phyloP scores from a whole-genome alignment of 2,113 vertebrate species.

The Opisthocomus hoazin region DNA sequence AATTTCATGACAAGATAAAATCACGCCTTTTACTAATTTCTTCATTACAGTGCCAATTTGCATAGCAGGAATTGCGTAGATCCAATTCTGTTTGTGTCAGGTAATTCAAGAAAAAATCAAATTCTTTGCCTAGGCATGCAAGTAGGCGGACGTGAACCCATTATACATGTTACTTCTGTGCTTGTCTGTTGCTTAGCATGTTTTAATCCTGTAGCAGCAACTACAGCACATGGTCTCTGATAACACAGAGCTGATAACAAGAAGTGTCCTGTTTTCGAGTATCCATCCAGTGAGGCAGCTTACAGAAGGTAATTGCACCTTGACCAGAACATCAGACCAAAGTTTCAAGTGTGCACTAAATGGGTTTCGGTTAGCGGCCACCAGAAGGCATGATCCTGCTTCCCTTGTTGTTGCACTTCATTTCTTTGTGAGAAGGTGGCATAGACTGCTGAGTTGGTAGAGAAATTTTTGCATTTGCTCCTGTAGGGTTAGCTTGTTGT shows the following conservation, averaged over 20 bases:
- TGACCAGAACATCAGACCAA: not conserved
- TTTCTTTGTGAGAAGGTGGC: not conserved
- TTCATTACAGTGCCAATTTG: not conserved
- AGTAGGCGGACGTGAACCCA: not conserved
- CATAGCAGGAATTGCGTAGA: not conserved
- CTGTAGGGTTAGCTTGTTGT: not conserved
- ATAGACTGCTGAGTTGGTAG: not conserved
- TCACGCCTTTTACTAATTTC: not conserved
- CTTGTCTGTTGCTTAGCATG: not conserved
- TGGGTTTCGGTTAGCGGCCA: not conserved
- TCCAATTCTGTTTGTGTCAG: not conserved
- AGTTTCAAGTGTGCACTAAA: not conserved
- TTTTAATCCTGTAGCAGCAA: not conserved
- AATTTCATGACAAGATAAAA: not conserved
- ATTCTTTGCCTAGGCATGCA: not conserved
- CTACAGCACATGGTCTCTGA: not conserved
- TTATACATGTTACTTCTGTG: not conserved
- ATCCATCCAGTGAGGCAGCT: not conserved
- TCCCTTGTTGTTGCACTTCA: not conserved
- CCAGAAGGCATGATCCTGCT: not conserved
- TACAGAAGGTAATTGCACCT: not conserved
- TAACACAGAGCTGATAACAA: not conserved
- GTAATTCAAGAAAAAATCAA: not conserved
- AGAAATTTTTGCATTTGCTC: not conserved
- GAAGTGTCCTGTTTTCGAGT: not conserved